Evolutionary conservation across 2,888 invertebrate species (phyloP).

Genomic region (Linyphia triangularis): DNA sequence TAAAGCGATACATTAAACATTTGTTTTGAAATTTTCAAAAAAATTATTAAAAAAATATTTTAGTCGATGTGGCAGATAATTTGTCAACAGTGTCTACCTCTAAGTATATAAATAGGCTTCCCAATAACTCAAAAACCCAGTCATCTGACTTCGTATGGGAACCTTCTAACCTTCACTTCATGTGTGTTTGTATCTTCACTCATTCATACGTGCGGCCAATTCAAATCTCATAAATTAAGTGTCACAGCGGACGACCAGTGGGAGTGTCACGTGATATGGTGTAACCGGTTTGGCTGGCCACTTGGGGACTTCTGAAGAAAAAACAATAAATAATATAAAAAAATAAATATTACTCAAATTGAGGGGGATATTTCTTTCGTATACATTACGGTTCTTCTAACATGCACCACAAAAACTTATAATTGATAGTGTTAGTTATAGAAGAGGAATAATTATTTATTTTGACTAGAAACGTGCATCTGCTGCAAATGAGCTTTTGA

Average conservation of each 20-base stretch:
- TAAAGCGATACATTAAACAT: too few species aligned
- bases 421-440: conserved; percentile 26
- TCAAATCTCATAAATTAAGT: conserved; percentile 69
- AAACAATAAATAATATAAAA: conserved; percentile 10
- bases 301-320: neutral
- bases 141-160: neutral
- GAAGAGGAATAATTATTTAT: conserved; percentile 2
- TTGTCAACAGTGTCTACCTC: too few species aligned
- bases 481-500: conserved; percentile 13
- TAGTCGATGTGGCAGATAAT: too few species aligned
- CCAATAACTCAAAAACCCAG: too few species aligned
- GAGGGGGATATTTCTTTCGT: neutral
- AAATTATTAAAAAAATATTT: too few species aligned
- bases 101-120: too few species aligned
- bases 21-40: too few species aligned
- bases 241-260: conserved; percentile 60
- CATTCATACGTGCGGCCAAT: conserved; percentile 48
- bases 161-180: conserved; percentile 27
- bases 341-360: neutral
- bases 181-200: conserved; percentile 13
- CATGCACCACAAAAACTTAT: neutral
- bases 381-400: neutral
- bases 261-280: conserved; percentile 69
- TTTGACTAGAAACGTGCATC: neutral
- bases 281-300: conserved; percentile 54